phyloP scores from a whole-genome alignment of 2,113 vertebrate species.

The Rhombomys opimus region DNA sequence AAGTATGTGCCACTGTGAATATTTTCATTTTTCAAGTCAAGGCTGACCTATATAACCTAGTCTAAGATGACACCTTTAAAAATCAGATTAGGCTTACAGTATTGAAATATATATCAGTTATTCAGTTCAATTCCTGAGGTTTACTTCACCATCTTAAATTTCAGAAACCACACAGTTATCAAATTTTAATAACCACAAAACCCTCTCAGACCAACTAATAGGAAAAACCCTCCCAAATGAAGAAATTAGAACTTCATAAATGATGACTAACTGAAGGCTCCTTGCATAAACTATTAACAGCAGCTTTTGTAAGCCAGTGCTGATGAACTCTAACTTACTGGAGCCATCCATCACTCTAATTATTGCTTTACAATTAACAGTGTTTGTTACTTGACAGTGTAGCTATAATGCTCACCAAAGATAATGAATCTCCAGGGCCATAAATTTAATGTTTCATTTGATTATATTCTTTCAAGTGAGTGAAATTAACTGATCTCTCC shows the following conservation, averaged over 20 bases:
- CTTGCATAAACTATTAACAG: conserved; percentile 57
- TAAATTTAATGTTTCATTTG: conserved; percentile 61
- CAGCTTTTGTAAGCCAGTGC: conserved; percentile 44
- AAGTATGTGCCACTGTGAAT: not conserved
- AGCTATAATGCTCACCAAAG: conserved; percentile 52
- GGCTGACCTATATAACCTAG: conserved; percentile 11
- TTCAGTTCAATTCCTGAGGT: not conserved
- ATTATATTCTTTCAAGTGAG: conserved; percentile 51
- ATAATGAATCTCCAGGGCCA: conserved; percentile 60
- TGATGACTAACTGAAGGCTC: conserved; percentile 18
- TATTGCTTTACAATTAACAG: conserved; percentile 52
- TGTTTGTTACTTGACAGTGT: conserved; percentile 53
- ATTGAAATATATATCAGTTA: conserved; percentile 12
- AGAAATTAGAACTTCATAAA: conserved; percentile 41
- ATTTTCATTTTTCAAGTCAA: conserved; percentile 42
- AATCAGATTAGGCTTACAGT: conserved; percentile 28
- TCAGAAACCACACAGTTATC: not conserved
- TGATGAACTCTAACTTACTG: conserved; percentile 48
- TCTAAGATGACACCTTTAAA: conserved; percentile 18
- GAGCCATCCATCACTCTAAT: conserved; percentile 60
- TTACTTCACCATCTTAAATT: conserved; percentile 30
- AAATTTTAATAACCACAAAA: conserved; percentile 33
- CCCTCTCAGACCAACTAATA: conserved; percentile 7
- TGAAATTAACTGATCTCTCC: conserved; percentile 58
- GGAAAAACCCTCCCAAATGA: not conserved